Conservation (phyloP, 2,797 vertebrate genomes). For the Smutsia gigantea region DNA sequence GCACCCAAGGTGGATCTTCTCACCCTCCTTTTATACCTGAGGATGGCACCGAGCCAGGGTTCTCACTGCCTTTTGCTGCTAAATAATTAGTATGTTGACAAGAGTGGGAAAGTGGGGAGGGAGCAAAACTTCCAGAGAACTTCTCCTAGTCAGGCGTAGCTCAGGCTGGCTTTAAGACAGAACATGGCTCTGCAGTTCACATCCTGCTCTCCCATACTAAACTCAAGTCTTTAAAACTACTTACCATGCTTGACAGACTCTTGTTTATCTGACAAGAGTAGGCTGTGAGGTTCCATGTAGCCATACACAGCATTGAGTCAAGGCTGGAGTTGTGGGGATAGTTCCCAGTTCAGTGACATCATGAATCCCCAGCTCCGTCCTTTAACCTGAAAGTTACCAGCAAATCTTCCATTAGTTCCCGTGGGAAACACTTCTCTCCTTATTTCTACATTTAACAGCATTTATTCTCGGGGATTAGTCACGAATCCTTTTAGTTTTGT, state of each 20-base stretch:
- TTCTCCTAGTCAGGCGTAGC: neutral
- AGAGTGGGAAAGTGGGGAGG: neutral
- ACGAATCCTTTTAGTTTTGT: neutral
- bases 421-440: neutral
- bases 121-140: neutral
- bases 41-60: neutral
- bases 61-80: neutral
- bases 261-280: neutral
- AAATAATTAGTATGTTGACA: neutral
- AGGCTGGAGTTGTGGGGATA: neutral
- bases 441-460: neutral
- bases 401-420: neutral
- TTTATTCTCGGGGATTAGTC: neutral
- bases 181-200: neutral
- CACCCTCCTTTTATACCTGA: neutral
- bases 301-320: neutral
- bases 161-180: neutral
- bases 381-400: neutral
- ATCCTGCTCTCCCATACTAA: neutral
- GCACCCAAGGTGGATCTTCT: neutral
- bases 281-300: neutral
- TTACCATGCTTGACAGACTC: neutral
- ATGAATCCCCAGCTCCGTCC: neutral
- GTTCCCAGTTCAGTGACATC: neutral
- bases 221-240: neutral